These are phyloP conservation scores for Panzeria rudis DNA, from an alignment of 2,888 invertebrate genomes.

Conservation along the genomic window DNA sequence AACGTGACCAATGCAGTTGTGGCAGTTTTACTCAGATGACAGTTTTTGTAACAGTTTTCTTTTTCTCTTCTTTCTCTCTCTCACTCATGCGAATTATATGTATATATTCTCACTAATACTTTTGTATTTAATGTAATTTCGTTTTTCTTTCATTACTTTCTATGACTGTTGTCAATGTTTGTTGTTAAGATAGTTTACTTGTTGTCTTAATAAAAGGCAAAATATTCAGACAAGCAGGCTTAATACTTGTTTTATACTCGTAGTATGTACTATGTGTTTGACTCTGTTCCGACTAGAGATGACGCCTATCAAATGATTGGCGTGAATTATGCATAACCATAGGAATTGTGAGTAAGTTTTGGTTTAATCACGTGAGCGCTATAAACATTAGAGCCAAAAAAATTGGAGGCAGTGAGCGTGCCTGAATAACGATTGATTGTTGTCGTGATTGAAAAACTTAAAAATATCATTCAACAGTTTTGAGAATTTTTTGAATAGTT, in stretches of 20 bases:
- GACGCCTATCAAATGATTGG: too few species aligned
- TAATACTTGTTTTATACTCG: neutral
- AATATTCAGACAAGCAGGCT: neutral
- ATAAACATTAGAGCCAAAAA: too few species aligned
- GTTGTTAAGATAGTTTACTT: slow-evolving; percentile 30
- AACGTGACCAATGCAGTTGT: too few species aligned
- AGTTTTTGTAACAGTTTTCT: slow-evolving; percentile 40
- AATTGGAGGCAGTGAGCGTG: too few species aligned
- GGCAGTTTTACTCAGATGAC: slow-evolving; percentile 26
- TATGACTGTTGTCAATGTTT: slow-evolving; percentile 8
- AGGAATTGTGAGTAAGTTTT: too few species aligned
- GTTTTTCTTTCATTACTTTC: slow-evolving; percentile 31
- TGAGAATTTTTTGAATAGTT: too few species aligned
- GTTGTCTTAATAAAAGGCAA: neutral
- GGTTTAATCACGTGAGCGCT: too few species aligned
- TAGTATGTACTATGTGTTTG: neutral
- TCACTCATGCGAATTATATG: neutral
- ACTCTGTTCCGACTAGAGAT: too few species aligned
- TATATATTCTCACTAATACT: neutral
- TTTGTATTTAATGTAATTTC: slow-evolving; percentile 2
- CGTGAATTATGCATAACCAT: too few species aligned
- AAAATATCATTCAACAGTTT: too few species aligned
- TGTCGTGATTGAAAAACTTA: too few species aligned
- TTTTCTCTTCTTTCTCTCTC: neutral
- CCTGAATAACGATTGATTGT: too few species aligned